Percentiles rank a stretch among this genome's conserved stretches.
These are phyloP conservation scores for Aleiodes sp. DNA, from an alignment of 1,140 invertebrate genomes.

Conservation along the genomic window DNA sequence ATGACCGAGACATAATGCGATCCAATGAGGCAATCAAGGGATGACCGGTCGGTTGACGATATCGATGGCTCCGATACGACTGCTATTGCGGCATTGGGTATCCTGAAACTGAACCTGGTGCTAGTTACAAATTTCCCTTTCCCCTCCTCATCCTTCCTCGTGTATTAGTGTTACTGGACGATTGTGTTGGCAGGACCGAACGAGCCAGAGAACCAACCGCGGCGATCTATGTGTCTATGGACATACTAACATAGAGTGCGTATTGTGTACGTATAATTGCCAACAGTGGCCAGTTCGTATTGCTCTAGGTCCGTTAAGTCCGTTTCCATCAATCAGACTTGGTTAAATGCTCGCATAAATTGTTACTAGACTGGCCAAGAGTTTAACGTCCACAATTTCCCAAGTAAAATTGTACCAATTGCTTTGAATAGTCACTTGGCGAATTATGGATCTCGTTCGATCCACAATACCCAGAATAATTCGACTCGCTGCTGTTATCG, in stretches of 20 bases:
- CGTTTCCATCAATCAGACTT: conserved; percentile 62
- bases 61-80: conserved; percentile 41
- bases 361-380: background rate
- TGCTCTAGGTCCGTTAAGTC: conserved; percentile 52
- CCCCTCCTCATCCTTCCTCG: no score
- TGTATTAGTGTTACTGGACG: conserved; percentile 60
- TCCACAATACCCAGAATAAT: no score
- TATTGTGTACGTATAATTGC: conserved; percentile 63
- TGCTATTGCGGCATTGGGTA: conserved; percentile 26
- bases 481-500: no score
- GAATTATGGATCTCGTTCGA: no score
- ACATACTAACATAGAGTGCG: conserved; percentile 42
- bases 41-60: conserved; percentile 45
- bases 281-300: conserved; percentile 48
- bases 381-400: conserved; percentile 6
- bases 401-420: no score
- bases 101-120: conserved; percentile 3
- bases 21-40: conserved; percentile 66
- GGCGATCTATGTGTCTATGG: conserved; percentile 58
- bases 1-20: conserved; percentile 64
- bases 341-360: conserved; percentile 48
- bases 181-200: conserved; percentile 39
- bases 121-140: conserved; percentile 31
- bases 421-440: no score
- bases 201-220: conserved; percentile 34